These are phyloP conservation scores for Pagrus major DNA, from an alignment of 2,113 vertebrate species.

Conservation along the genomic window DNA sequence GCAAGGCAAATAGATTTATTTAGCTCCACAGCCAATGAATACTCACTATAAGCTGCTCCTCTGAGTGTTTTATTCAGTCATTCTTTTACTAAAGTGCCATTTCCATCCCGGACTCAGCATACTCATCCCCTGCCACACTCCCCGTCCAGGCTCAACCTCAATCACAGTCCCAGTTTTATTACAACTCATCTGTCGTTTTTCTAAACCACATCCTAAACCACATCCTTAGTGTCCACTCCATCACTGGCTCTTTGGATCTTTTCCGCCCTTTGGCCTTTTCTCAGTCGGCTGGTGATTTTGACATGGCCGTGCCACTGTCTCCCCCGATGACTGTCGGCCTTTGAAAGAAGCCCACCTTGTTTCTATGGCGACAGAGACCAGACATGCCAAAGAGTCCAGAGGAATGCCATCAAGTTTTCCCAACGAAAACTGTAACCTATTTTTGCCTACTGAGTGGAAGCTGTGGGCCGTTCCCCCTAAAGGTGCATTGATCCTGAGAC, in stretches of 20 bases:
- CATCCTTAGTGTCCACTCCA: constrained; percentile 35
- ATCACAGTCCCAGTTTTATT: neutral
- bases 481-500: constrained; percentile 4
- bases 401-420: constrained; percentile 38
- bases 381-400: constrained; percentile 54
- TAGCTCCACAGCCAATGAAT: constrained; percentile 1
- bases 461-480: neutral
- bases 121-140: constrained; percentile 14
- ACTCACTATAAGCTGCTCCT: neutral
- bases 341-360: constrained; percentile 69
- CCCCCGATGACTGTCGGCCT: constrained; percentile 62
- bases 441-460: neutral
- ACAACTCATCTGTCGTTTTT: constrained; percentile 5
- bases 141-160: neutral
- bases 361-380: constrained; percentile 53
- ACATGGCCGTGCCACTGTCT: constrained; percentile 74
- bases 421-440: constrained; percentile 16
- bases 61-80: neutral
- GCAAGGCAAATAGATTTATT: neutral
- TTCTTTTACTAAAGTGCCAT: neutral
- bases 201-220: constrained; percentile 41
- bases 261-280: constrained; percentile 74
- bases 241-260: constrained; percentile 53
- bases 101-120: constrained; percentile 9
- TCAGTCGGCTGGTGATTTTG: constrained; percentile 76